A percentile compares a stretch with the other conserved stretches of the same genome.
Evolutionary conservation across 2,888 invertebrate genomes (phyloP).

Genomic region (Caenorhabditis plicata): DNA sequence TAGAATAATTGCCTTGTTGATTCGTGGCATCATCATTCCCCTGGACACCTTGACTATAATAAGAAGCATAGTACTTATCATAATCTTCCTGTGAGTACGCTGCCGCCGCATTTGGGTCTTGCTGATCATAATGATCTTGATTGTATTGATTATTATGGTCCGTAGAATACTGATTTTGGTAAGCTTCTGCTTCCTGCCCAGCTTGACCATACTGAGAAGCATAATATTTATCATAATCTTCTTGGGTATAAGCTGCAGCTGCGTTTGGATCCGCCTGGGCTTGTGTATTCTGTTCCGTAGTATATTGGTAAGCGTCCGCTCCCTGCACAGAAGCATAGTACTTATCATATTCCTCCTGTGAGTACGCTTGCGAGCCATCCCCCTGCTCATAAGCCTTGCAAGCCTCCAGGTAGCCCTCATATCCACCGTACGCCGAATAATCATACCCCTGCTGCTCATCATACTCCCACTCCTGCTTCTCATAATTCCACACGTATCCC

Average conservation of each 20-base stretch:
- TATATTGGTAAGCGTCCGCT: conserved; percentile 11
- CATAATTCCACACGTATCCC: conserved; percentile 51
- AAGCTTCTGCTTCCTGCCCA: too few relatives aligned
- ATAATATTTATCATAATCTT: too few relatives aligned
- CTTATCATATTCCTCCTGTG: conserved; percentile 6
- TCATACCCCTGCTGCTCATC: conserved; percentile 43
- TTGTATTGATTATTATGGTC: too few relatives aligned
- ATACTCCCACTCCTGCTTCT: conserved; percentile 45
- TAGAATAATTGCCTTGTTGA: conserved; percentile 6
- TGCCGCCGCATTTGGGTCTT: neutral
- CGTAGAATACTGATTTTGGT: too few relatives aligned
- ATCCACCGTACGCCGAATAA: conserved; percentile 37
- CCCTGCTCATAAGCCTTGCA: conserved; percentile 26
- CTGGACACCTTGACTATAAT: conserved; percentile 17
- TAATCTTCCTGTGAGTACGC: neutral
- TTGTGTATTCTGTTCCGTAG: neutral
- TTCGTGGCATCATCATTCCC: too few relatives aligned
- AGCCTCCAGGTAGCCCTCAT: conserved; percentile 29
- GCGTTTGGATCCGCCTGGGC: too few relatives aligned
- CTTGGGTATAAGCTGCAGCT: too few relatives aligned
- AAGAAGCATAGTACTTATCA: conserved; percentile 4
- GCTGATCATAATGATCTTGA: too few relatives aligned
- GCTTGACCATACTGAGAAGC: too few relatives aligned
- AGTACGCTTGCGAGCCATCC: neutral
- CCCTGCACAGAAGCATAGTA: conserved; percentile 10